Base-by-base conservation (phyloP, 1,140 invertebrate genomes). In the Conopomorpha cramerella region DNA sequence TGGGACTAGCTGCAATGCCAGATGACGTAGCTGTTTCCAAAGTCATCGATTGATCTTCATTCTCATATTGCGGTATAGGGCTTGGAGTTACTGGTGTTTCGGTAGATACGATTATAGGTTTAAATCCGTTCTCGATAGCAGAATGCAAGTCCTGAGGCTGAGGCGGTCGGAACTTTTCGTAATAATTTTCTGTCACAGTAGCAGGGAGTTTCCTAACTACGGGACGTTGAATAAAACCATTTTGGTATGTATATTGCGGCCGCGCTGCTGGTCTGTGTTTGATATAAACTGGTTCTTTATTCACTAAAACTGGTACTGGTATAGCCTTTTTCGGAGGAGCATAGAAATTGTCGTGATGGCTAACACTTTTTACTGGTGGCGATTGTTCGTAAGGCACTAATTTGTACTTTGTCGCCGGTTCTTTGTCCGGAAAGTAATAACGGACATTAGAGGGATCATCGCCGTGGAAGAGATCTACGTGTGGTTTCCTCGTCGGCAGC, bases 381-480 rank as follows among this genome's bases (percentile, higher is more conserved):
- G 72, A 71, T 48, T 79, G 77, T 37, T 79, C 70, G 43, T 79
- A 79, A 3, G 77, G 77, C 3, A 79, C 55, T 19, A 78, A 45
- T 55, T 73, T 78, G 40, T 72, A 79, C 50, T 65, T 76, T 13
- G 57, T 58, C 26, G 43, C 18, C 16, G 56, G 53, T 8, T 64
- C 59, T 38, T 70, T 62, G 39, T 77, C 67, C 8, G 59, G 40
- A 14, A 55, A 37, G 49, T 73, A 74, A 47, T 72, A 79, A 18
- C 59, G 53, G 15, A 62, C 34, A 41, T 65, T 62, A 12, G 51
- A 45, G 6, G 43, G 36, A 11, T 65, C 55, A n/a, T 60, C 58
- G 31, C 46, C 53, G 16, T 60, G 46, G 29, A 61, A 66, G 14
- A 63, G 36, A 55, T 65, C 64, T 18, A 59, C 31, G 30, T 48